phyloP scores from a whole-genome alignment of 2,797 vertebrate species.

The Propithecus perrieri region DNA sequence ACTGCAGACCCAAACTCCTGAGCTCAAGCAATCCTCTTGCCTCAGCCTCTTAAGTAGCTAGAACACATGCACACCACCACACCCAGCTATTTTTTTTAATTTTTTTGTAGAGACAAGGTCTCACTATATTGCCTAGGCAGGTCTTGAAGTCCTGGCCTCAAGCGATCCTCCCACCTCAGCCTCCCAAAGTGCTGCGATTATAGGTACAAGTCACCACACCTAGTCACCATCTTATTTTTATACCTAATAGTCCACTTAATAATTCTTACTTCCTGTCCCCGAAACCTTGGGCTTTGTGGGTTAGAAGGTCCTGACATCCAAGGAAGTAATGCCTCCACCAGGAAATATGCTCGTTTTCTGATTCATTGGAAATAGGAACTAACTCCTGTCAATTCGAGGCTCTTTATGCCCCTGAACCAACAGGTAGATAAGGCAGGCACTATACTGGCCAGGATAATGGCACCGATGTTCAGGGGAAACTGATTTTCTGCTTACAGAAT shows the following conservation, averaged over 20 bases:
- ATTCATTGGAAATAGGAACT: not conserved
- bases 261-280: not conserved
- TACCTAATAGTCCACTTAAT: not conserved
- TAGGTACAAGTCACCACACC: not conserved
- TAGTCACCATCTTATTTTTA: not conserved
- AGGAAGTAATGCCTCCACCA: not conserved
- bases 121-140: not conserved
- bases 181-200: not conserved
- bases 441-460: not conserved
- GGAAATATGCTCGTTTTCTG: not conserved
- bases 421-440: not conserved
- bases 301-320: not conserved
- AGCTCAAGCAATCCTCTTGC: not conserved
- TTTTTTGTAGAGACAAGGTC: not conserved
- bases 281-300: not conserved
- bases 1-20: not conserved
- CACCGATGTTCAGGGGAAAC: not conserved
- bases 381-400: not conserved
- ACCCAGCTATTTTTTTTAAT: not conserved
- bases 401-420: not conserved
- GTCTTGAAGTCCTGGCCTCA: not conserved
- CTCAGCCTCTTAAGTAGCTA: not conserved
- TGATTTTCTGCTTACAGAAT: not conserved
- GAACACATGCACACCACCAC: not conserved
- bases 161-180: not conserved